Evolutionary conservation across 2,888 invertebrate species (phyloP).

Genomic region (Bibio marci): DNA sequence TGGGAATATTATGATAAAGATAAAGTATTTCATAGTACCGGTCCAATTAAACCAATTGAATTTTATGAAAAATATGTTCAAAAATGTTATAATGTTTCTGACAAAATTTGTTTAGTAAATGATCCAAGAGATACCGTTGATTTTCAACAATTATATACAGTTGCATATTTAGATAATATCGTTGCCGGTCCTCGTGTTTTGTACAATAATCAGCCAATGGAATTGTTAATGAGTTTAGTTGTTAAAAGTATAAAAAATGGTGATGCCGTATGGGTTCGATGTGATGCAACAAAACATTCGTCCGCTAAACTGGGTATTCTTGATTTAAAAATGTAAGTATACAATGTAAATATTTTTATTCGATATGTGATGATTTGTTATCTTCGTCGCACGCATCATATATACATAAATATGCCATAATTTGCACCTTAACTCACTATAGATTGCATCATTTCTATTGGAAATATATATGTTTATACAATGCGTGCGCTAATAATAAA

Average conservation of each 20-base stretch:
- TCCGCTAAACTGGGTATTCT: conserved; percentile 61
- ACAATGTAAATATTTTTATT: too few species aligned
- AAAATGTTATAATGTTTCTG: conserved; percentile 60
- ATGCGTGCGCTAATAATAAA: too few species aligned
- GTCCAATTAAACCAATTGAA: conserved; percentile 56
- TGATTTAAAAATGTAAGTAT: conserved; percentile 58
- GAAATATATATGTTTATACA: too few species aligned
- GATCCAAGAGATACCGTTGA: conserved; percentile 67
- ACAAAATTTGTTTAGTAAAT: conserved; percentile 76
- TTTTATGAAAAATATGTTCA: conserved; percentile 69
- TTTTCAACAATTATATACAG: conserved; percentile 66
- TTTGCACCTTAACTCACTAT: too few species aligned
- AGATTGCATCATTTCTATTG: too few species aligned
- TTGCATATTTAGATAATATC: conserved; percentile 78
- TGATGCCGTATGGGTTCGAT: conserved; percentile 86
- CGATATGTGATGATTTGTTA: conserved; percentile 2
- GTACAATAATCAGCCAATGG: conserved; percentile 78
- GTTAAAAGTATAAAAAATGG: conserved; percentile 60
- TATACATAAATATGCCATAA: too few species aligned
- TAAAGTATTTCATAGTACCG: conserved; percentile 54
- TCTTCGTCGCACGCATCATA: too few species aligned
- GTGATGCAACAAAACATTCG: conserved; percentile 64
- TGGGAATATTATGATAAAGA: conserved; percentile 77
- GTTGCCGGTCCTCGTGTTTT: conserved; percentile 60
- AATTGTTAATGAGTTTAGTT: conserved; percentile 54